Percentiles rank a stretch among this genome's conserved stretches.
phyloP scores from a whole-genome alignment of 2,797 vertebrate genomes.

The Pipistrellus pipistrellus region DNA sequence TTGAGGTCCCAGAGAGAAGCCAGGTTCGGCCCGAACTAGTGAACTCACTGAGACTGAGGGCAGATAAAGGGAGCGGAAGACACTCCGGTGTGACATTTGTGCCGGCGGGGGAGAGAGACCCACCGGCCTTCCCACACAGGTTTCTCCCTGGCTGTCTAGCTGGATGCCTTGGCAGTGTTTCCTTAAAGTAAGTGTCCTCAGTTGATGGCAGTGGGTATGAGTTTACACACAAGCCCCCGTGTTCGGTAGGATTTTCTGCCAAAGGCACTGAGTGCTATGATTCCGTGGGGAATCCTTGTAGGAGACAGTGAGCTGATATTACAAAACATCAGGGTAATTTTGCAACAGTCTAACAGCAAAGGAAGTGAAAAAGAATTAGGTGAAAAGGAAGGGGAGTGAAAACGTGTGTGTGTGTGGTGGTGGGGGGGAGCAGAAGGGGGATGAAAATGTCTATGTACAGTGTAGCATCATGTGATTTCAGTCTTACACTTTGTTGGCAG shows the following conservation, averaged over 20 bases:
- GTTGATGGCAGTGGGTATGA: slow-evolving; percentile 83
- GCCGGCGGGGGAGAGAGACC: slow-evolving; percentile 6
- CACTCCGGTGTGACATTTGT: slow-evolving; percentile 46
- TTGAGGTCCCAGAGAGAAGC: slow-evolving; percentile 78
- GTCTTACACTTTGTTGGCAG: not conserved
- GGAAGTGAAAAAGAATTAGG: not conserved
- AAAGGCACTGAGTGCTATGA: slow-evolving; percentile 68
- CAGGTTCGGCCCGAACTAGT: slow-evolving; percentile 69
- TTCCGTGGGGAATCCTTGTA: slow-evolving; percentile 48
- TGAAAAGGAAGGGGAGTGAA: slow-evolving; percentile 52
- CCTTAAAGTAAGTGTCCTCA: slow-evolving; percentile 81
- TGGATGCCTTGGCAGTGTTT: slow-evolving; percentile 76
- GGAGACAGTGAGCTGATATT: slow-evolving; percentile 45
- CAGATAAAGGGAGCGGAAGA: slow-evolving; percentile 69
- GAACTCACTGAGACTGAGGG: slow-evolving; percentile 26
- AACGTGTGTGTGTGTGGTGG: not conserved
- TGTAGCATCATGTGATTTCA: not conserved
- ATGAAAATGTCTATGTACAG: not conserved
- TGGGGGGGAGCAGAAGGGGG: not conserved
- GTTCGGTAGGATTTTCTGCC: slow-evolving; percentile 83
- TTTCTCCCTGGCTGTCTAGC: slow-evolving; percentile 50
- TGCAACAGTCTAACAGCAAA: slow-evolving; percentile 62
- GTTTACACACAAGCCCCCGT: slow-evolving; percentile 51
- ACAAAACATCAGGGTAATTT: slow-evolving; percentile 65
- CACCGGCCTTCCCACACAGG: slow-evolving; percentile 46